Evolutionary conservation across 2,113 vertebrate species (phyloP).

Genomic region (Shinisaurus crocodilurus): DNA sequence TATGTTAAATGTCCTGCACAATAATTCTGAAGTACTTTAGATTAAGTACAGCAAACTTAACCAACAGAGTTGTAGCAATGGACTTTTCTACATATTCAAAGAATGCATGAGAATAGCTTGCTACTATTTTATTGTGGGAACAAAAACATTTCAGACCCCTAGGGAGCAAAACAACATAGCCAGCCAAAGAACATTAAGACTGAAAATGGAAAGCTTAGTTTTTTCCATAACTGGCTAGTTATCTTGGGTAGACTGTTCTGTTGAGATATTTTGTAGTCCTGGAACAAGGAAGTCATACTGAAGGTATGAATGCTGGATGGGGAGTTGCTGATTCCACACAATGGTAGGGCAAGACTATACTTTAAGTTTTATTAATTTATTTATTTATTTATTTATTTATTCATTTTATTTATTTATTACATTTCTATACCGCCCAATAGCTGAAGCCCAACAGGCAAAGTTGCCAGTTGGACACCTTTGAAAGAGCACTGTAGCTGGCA

Average conservation of each 20-base stretch:
- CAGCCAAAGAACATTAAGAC: constrained; percentile 5
- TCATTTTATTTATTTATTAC: no score
- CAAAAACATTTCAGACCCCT: constrained; percentile 3
- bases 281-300: background rate
- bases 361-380: no score
- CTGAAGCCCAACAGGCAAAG: no score
- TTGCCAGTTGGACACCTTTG: no score
- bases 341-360: background rate
- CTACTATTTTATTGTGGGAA: constrained; percentile 45
- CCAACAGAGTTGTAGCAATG: background rate
- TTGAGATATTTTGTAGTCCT: background rate
- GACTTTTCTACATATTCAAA: constrained; percentile 2
- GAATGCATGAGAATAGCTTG: constrained; percentile 36
- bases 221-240: background rate
- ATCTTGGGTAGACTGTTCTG: background rate
- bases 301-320: background rate
- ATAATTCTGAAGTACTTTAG: background rate
- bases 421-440: no score
- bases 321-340: background rate
- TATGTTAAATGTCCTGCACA: background rate
- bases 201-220: constrained; percentile 9
- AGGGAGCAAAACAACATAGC: background rate
- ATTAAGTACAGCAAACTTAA: background rate
- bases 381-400: no score
- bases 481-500: background rate